Conservation (phyloP, 1,140 invertebrate genomes). For the Amphibalanus amphitrite region DNA sequence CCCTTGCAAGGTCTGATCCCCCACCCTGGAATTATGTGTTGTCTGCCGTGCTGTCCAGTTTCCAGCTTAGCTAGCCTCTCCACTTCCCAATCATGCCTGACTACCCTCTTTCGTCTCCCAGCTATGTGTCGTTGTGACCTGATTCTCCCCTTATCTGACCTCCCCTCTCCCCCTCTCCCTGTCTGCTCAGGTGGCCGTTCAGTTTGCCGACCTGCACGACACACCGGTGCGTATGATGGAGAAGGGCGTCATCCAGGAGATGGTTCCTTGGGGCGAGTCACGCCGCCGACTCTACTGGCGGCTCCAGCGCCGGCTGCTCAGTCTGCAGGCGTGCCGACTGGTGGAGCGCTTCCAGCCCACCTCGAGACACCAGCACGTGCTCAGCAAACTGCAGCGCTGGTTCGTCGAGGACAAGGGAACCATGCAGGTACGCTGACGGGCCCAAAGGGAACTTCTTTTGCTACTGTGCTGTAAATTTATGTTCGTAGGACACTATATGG, state of each 20-base stretch:
- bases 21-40: too few species aligned
- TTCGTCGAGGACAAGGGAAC: conserved; percentile 81
- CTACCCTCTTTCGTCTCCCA: too few species aligned
- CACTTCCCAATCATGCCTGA: too few species aligned
- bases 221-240: conserved; percentile 93
- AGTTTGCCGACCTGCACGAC: conserved; percentile 96
- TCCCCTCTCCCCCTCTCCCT: neutral
- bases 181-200: conserved; percentile 52
- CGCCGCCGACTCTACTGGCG: conserved; percentile 72
- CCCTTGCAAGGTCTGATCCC: too few species aligned
- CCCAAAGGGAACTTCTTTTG: too few species aligned
- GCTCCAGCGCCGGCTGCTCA: conserved; percentile 52
- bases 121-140: too few species aligned
- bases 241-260: conserved; percentile 79
- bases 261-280: conserved; percentile 70
- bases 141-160: too few species aligned
- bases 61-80: too few species aligned
- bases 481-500: too few species aligned
- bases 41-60: too few species aligned
- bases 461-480: too few species aligned
- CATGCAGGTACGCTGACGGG: conserved; percentile 51
- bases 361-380: conserved; percentile 41
- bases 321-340: conserved; percentile 53
- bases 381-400: conserved; percentile 78
- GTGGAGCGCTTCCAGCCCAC: conserved; percentile 47